These are phyloP conservation scores for Corvus moneduloides DNA, from an alignment of 2,113 vertebrate species.

Conservation along the genomic window DNA sequence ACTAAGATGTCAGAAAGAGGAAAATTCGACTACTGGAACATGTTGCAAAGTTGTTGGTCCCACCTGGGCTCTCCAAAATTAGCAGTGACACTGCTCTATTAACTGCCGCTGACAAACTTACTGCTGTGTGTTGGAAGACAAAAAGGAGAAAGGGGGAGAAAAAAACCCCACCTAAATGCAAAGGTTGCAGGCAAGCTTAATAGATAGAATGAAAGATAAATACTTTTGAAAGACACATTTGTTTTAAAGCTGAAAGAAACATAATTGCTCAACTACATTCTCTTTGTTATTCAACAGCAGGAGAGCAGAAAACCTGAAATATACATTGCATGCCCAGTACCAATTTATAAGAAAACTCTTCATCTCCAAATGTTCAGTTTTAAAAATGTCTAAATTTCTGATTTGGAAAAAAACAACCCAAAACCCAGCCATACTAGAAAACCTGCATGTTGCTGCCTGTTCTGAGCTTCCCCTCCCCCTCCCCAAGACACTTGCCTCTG, in stretches of 20 bases:
- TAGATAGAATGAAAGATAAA: neutral
- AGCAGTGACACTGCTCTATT: neutral
- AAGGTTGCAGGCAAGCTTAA: neutral
- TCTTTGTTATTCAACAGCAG: neutral
- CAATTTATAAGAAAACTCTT: neutral
- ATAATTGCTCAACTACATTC: neutral
- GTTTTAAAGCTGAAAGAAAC: neutral
- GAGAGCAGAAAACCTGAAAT: neutral
- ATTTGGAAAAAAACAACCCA: neutral
- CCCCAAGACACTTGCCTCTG: too few relatives aligned
- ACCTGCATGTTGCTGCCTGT: neutral
- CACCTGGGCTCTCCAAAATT: neutral
- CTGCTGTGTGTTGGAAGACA: neutral
- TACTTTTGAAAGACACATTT: neutral
- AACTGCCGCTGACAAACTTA: neutral
- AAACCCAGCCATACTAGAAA: neutral
- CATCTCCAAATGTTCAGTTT: neutral
- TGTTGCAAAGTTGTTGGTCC: neutral
- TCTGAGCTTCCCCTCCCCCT: too few relatives aligned
- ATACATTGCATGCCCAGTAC: neutral
- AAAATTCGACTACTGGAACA: neutral
- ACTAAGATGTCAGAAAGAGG: neutral
- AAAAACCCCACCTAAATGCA: fast-evolving
- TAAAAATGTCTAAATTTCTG: neutral
- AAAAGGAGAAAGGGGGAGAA: neutral